phyloP scores from a whole-genome alignment of 2,797 vertebrate species.

The Cottoperca gobio region DNA sequence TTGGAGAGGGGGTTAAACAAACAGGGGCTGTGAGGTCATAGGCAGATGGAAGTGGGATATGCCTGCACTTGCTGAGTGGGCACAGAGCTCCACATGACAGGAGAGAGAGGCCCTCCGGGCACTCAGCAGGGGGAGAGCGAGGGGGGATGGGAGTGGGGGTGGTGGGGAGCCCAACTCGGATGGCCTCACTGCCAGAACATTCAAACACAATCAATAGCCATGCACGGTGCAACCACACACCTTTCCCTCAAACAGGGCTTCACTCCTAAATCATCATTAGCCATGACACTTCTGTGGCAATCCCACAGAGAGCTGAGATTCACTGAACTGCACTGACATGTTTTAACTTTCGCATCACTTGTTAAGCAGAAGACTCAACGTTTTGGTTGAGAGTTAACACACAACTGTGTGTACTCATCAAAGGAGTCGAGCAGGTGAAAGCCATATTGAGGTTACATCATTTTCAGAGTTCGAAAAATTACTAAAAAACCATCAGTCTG shows the following conservation, averaged over 20 bases:
- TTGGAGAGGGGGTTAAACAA: conserved; percentile 87
- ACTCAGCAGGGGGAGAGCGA: conserved; percentile 60
- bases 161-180: conserved; percentile 47
- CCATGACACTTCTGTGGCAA: conserved; percentile 6
- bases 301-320: conserved; percentile 6
- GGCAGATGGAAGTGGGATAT: conserved; percentile 86
- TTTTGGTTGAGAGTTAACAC: neutral
- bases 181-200: conserved; percentile 74
- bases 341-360: conserved; percentile 6
- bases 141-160: conserved; percentile 9
- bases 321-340: neutral
- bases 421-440: conserved; percentile 21
- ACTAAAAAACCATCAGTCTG: conserved; percentile 33
- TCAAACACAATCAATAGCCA: conserved; percentile 61
- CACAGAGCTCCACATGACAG: conserved; percentile 84
- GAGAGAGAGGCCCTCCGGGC: conserved; percentile 80
- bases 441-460: neutral
- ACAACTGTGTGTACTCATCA: conserved; percentile 8
- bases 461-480: conserved; percentile 41
- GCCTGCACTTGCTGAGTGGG: conserved; percentile 89
- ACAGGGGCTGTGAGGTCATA: conserved; percentile 87
- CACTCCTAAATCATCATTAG: conserved; percentile 25
- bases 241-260: conserved; percentile 35
- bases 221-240: conserved; percentile 39
- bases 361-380: neutral